These are phyloP conservation scores for Mesorhabditis belari DNA, from an alignment of 2,888 invertebrate species.

Conservation along the genomic window DNA sequence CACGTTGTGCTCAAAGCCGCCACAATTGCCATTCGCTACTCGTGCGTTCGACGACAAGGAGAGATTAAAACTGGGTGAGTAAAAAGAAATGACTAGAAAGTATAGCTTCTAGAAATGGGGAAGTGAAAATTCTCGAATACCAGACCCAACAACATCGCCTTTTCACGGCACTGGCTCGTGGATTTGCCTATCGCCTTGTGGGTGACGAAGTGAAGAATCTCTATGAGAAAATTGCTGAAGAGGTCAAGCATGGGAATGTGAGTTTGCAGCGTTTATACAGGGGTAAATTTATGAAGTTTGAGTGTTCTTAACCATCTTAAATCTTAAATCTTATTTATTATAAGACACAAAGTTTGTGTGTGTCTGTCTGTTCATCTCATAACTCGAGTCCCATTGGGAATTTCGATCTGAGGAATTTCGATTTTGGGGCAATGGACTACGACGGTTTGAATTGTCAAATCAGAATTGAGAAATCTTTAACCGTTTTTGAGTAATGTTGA, in stretches of 20 bases:
- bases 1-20: slow-evolving; percentile 59
- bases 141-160: slow-evolving; percentile 87
- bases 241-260: slow-evolving; percentile 55
- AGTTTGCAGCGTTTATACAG: slow-evolving; percentile 50
- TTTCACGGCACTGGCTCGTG: slow-evolving; percentile 73
- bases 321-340: no score
- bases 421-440: no score
- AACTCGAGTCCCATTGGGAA: no score
- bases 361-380: no score
- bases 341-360: no score
- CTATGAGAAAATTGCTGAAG: slow-evolving; percentile 53
- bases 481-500: no score
- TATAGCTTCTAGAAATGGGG: slow-evolving; percentile 64
- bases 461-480: no score
- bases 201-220: slow-evolving; percentile 47
- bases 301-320: no score
- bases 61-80: slow-evolving; percentile 71
- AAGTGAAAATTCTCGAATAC: slow-evolving; percentile 84
- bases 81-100: not conserved
- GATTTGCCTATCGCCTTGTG: slow-evolving; percentile 70
- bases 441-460: no score
- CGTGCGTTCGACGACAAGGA: slow-evolving; percentile 79
- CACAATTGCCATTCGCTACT: slow-evolving; percentile 82
- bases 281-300: no score
- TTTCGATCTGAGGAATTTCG: no score